Percentiles rank a stretch among this genome's conserved stretches.
phyloP scores from a whole-genome alignment of 1,140 invertebrate genomes.

The Drosophila kanapiae region DNA sequence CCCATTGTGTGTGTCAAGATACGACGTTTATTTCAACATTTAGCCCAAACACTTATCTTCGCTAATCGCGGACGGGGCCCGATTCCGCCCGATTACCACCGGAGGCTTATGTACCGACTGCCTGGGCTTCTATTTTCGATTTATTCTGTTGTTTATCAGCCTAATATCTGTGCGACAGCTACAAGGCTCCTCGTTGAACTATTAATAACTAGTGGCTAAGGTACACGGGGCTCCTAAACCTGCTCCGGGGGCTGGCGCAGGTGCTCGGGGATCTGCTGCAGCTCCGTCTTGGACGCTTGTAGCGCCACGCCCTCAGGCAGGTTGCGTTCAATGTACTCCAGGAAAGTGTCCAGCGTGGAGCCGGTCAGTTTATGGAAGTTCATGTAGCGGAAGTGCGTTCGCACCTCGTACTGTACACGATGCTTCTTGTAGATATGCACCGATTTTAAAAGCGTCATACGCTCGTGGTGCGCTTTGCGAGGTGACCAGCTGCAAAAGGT shows the following conservation, averaged over 20 bases:
- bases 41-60: conserved; percentile 33
- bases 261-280: conserved; percentile 87
- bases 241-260: conserved; percentile 79
- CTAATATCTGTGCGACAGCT: conserved; percentile 24
- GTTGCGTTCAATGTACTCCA: conserved; percentile 99
- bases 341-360: conserved; percentile 97
- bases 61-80: conserved; percentile 34
- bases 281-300: conserved; percentile 95
- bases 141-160: conserved; percentile 20
- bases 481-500: conserved; percentile 88
- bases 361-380: conserved; percentile 95
- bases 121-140: conserved; percentile 13
- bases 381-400: conserved; percentile 96
- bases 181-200: conserved; percentile 18
- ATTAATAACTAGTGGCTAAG: conserved; percentile 37
- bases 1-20: conserved; percentile 58
- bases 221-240: conserved; percentile 36
- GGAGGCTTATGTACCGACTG: conserved; percentile 10
- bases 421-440: conserved; percentile 97
- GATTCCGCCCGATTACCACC: conserved; percentile 6
- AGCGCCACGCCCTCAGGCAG: conserved; percentile 98
- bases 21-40: conserved; percentile 47
- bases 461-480: conserved; percentile 90
- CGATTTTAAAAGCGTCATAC: conserved; percentile 93
- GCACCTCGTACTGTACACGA: conserved; percentile 97